Base-by-base conservation (phyloP, 2,888 invertebrate species). In the Acronicta aceris region DNA sequence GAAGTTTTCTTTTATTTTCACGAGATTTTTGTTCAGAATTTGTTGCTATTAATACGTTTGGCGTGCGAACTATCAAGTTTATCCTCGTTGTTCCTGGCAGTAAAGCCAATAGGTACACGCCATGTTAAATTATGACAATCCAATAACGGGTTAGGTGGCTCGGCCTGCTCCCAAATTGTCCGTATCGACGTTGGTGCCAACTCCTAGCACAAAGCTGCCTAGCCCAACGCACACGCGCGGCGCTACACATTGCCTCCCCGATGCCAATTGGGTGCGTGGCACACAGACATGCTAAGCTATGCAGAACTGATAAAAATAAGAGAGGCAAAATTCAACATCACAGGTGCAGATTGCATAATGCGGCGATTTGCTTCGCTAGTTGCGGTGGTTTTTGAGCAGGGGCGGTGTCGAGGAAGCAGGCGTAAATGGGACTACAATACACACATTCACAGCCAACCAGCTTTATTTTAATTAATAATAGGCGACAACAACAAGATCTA, bases 71-170 rank as follows among this genome's bases (percentile, higher is more conserved):
- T 81, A 85, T 83, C 81, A 82, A 85, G 86, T 86, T 87, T 87
- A 84, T 81, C 81, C 77, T 76, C 78, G 71, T 72, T 78, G 79
- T 81, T 84, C 76, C 85, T 86, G 85, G 87, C 88, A 85, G 85
- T 83, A 84, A 85, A 85, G 87, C 85, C 87, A 81, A 86, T 87
- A 87, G 85, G 83, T 89, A 88, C 85, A 86, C 67, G 86, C 82
- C 78, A 88, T 89, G 89, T 87, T 89, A 89, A 93, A 90, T 93
- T 91, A 93, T 92, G 91, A 92, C 91, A 92, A 91, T 89, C 91
- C 92, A 91, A 92, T 94, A 93, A 89, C 89, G 86, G 87, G 88
- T 85, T 91, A 88, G 91, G 90, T 90, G 67, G 76, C 74, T 89
- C 87, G 91, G 91, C 87, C 79, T 81, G 87, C 74, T 81, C 89